phyloP scores from a whole-genome alignment of 35 echinoderm and acorn worm genomes.

The Apostichopus japonicus region DNA sequence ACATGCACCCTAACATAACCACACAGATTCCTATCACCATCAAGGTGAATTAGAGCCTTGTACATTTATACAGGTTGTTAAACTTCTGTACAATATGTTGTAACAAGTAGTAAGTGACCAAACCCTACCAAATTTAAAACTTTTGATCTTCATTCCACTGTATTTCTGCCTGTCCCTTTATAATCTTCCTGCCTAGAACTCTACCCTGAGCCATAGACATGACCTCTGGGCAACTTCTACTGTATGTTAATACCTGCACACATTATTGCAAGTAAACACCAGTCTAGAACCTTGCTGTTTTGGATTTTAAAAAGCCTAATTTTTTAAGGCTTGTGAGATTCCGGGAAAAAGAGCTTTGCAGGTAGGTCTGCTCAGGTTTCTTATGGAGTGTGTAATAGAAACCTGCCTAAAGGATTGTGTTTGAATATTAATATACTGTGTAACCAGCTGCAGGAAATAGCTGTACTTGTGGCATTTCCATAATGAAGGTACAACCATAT shows the following conservation, averaged over 20 bases:
- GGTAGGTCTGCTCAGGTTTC: constrained; percentile 7
- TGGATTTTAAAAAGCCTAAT: neutral
- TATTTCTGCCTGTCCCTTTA: neutral
- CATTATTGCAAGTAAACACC: too few species aligned
- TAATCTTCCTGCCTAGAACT: neutral
- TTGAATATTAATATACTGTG: neutral
- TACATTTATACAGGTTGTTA: too few species aligned
- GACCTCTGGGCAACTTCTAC: too few species aligned
- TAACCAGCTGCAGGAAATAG: neutral
- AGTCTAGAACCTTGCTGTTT: neutral
- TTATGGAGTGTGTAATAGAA: constrained; percentile 13
- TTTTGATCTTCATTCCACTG: neutral
- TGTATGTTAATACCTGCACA: too few species aligned
- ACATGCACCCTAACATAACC: too few species aligned
- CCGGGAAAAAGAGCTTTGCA: constrained; percentile 13
- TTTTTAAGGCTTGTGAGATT: neutral
- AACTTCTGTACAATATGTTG: too few species aligned
- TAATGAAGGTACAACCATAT: neutral
- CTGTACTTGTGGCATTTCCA: neutral
- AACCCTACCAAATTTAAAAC: neutral
- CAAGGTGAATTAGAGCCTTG: too few species aligned
- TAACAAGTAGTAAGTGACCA: too few species aligned
- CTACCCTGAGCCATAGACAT: neutral
- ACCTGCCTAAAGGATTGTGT: neutral
- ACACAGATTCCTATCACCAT: too few species aligned